Evolutionary conservation across 1,140 invertebrate genomes (phyloP).

Genomic region (Eufriesea mexicana): DNA sequence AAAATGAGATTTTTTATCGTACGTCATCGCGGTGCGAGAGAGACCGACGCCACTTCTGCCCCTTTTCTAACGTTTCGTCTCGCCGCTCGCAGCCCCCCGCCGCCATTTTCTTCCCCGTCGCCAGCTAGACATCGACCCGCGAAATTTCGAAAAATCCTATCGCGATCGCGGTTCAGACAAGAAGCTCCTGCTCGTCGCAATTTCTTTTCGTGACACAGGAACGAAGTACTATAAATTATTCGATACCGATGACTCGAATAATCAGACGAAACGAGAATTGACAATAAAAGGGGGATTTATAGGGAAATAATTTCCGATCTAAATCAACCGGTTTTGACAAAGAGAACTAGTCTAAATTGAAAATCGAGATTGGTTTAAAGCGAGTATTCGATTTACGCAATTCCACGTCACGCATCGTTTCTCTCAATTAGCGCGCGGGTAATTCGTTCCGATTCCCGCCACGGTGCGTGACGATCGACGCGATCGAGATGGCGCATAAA

Average conservation of each 20-base stretch:
- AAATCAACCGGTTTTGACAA: too few species aligned
- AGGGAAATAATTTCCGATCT: too few species aligned
- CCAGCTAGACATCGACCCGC: too few species aligned
- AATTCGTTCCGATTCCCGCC: background rate
- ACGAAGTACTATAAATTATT: too few species aligned
- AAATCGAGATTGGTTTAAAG: too few species aligned
- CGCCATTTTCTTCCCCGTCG: background rate
- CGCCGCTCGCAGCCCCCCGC: background rate
- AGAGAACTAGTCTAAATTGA: too few species aligned
- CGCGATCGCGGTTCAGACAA: too few species aligned
- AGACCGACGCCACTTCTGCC: background rate
- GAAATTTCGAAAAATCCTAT: background rate
- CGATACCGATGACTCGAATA: too few species aligned
- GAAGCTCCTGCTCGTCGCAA: background rate
- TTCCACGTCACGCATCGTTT: background rate
- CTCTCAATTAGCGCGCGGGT: background rate
- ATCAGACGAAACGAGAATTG: too few species aligned
- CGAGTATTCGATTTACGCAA: background rate
- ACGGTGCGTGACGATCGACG: conserved; percentile 6
- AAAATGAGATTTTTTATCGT: conserved; percentile 81
- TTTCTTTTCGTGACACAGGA: too few species aligned
- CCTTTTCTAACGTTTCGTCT: background rate
- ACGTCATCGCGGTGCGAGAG: conserved; percentile 67
- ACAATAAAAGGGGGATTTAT: too few species aligned
- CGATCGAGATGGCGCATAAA: conserved; percentile 16